These are phyloP conservation scores for Camelus bactrianus DNA, from an alignment of 2,113 vertebrate species.

Conservation along the genomic window DNA sequence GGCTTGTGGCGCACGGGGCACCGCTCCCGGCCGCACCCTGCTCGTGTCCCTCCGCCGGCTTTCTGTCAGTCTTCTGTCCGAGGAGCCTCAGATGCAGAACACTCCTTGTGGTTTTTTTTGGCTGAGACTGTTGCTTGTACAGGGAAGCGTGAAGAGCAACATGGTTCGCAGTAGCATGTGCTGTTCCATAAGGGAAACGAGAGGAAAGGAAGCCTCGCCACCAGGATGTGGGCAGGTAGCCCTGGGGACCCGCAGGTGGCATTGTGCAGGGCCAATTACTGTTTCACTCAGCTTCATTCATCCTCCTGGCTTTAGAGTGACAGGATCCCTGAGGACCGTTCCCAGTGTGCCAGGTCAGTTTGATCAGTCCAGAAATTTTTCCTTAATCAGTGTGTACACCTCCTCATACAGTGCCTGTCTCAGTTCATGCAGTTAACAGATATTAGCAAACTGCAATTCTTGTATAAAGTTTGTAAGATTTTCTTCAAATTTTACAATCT, in stretches of 20 bases:
- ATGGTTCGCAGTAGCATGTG: fast-evolving
- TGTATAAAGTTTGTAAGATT: not conserved
- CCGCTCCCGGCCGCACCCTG: not conserved
- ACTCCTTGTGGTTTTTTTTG: not conserved
- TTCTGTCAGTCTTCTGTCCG: not conserved
- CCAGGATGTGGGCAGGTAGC: fast-evolving
- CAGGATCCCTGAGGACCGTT: not conserved
- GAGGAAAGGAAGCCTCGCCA: not conserved
- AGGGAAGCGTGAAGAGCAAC: not conserved
- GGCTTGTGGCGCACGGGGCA: not conserved
- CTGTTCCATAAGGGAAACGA: not conserved
- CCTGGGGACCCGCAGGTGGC: fast-evolving
- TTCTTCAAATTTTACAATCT: not conserved
- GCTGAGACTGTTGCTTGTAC: not conserved
- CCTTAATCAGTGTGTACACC: fast-evolving
- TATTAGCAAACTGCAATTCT: not conserved
- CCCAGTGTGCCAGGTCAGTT: not conserved
- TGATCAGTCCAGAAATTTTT: not conserved
- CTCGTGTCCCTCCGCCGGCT: not conserved
- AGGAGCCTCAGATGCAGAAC: not conserved
- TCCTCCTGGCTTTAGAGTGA: not conserved
- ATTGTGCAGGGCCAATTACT: not conserved
- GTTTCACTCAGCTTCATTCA: not conserved
- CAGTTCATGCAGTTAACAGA: not conserved
- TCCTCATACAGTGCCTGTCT: not conserved